A percentile compares a stretch with the other conserved stretches of the same genome.
Evolutionary conservation across 2,888 invertebrate species (phyloP).

Genomic region (Hololepta plana): DNA sequence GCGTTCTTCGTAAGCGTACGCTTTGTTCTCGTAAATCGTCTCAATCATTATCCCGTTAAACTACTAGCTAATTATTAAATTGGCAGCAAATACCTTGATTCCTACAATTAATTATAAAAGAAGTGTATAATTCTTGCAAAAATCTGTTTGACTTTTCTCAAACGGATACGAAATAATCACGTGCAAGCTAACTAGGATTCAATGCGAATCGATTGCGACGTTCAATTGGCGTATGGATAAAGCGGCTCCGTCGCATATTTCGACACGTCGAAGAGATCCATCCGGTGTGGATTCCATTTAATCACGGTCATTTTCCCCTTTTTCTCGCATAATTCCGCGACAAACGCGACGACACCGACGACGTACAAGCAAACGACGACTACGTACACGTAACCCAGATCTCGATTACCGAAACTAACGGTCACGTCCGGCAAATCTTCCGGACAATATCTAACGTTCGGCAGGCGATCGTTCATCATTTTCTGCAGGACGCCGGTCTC

Average conservation of each 20-base stretch:
- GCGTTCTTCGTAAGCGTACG: no score
- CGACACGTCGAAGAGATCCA: no score
- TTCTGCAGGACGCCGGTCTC: conserved; percentile 54
- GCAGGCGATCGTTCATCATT: conserved; percentile 37
- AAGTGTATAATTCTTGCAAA: no score
- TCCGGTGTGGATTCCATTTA: no score
- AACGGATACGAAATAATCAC: no score
- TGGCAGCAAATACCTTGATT: conserved; percentile 13
- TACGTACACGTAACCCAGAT: conserved; percentile 57
- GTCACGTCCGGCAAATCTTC: conserved; percentile 55
- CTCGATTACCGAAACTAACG: conserved; percentile 53
- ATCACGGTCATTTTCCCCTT: conserved; percentile 3
- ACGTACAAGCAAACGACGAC: conserved; percentile 44
- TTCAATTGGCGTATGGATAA: no score
- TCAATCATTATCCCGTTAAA: conserved; percentile 15
- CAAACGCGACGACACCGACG: conserved; percentile 39
- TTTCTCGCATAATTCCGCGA: conserved; percentile 33
- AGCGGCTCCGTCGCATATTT: no score
- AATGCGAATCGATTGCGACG: no score
- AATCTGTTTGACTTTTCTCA: no score
- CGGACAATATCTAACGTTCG: conserved; percentile 56
- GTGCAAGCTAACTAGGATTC: no score
- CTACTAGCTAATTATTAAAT: conserved; percentile 40
- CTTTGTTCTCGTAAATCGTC: conserved; percentile 12
- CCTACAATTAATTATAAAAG: no score